Evolutionary conservation across 2,797 vertebrate genomes (phyloP), one percentile per base, ranked within the genome.

Genomic region (Melanogrammus aeglefinus): DNA sequence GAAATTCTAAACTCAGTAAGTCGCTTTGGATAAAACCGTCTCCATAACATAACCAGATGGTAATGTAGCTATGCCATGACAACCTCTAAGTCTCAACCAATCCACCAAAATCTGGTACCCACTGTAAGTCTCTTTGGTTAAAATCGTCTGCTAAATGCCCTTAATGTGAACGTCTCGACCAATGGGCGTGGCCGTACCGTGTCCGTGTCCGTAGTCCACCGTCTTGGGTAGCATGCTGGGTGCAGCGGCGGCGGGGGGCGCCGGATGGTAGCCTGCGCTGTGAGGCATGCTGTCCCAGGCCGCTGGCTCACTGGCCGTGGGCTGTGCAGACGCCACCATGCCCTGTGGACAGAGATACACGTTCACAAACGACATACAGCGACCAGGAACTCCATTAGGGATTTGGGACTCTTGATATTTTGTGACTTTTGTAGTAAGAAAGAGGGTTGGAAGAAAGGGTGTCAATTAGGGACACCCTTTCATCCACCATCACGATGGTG

Each of bases 191-290:
- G 6, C 24, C 84, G 77, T 88, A 99, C 98, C 98, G 86, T 96
- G 94, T 0, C 96, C 95, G 66, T 96, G 96, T 21, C 95, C 97
- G 83, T 99, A 99, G 90, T 99, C 98, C 81, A 99, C 97, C 0
- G 97, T 99, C 88, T 99, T 97, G 76, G 97, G 95, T 76, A 97
- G 94, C 76, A 97, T 76, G 47, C 94, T 77, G 81, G 93, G 85
- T 82, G 93, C 95, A 78, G 94, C 83, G 86, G 93, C 85, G 0
- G 92, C 82, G 77, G 93, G 47, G 83, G 86, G 82, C 84, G 88
- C 33, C 16, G 85, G 12, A 21, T 89, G 80, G 81, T 91, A 94
- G 80, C 90, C 88, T 77, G 86, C 39, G 18, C 84, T 73, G 57
- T 82, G 29, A 73, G 88, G 79, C 41, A 90, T 93, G 75, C 89